Evolutionary conservation across 2,888 invertebrate species (phyloP), one percentile per base, ranked within the genome.

Genomic region (Temnothorax ravouxi): DNA sequence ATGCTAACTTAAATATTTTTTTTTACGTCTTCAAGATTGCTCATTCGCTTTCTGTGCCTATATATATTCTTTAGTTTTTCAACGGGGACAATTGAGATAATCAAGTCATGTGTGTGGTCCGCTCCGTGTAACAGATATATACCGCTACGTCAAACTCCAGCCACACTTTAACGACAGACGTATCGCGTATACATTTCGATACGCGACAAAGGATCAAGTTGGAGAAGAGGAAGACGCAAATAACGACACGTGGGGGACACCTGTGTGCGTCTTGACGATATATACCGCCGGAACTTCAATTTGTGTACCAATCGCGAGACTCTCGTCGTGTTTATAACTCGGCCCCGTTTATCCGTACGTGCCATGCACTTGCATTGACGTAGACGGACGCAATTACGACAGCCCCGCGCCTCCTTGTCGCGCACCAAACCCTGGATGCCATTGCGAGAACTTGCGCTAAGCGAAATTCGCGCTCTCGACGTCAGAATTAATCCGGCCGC

Each of bases 201-300:
- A 25, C 41, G 21, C n/a, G 15, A 61, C 62, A 62, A 47, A 47
- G 34, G 34, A 21, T 41, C 29, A 34, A 21, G 18, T 62, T 62
- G 34, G 38, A 21, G 15, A 21, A 13, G 11, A 75, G 21, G 47
- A 47, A 34, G 34, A 21, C 21, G 34, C 62, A 62, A 75, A 62
- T 75, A 47, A 50, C 5, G 34, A 11, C 75, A 75, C n/a, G 44
- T 75, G 62, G 62, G 18, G 64, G 61, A 75, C 61, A 75, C 59
- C 59, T 74, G 59, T 21, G 61, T 21, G 59, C 34, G 61, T 21
- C 34, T 75, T 47, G 59, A 47, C 61, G 34, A 13, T 18, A 25
- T 34, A 34, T 0, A 0, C 15, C 21, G 44, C 62, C 47, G 75
- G 75, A 75, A 75, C 62, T 75, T 21, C 47, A 75, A 75, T 75